These are phyloP conservation scores for Neuroscelio doddi DNA, from an alignment of 2,888 invertebrate genomes.

Conservation along the genomic window DNA sequence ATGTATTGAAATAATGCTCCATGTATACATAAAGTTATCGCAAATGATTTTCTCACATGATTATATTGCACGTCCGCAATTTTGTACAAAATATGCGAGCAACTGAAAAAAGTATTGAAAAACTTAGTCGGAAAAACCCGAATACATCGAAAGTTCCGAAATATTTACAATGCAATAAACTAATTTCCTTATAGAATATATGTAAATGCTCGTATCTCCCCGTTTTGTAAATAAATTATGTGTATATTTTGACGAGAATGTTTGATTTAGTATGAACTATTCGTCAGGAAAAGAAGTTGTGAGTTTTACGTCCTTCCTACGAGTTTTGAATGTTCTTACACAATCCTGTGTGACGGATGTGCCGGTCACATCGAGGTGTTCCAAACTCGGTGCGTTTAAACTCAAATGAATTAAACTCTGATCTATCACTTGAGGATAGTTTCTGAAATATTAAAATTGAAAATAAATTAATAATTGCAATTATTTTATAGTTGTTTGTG, in stretches of 20 bases:
- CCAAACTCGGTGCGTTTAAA: slow-evolving; percentile 76
- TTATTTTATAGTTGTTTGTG: no score
- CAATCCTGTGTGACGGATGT: slow-evolving; percentile 78
- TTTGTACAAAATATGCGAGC: no score
- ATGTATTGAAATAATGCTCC: no score
- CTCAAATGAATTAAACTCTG: slow-evolving; percentile 77
- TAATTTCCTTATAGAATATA: not conserved
- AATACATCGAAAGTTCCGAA: not conserved
- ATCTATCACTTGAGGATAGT: slow-evolving; percentile 79
- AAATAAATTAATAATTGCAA: no score
- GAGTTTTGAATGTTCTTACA: slow-evolving; percentile 76
- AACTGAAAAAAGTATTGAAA: no score
- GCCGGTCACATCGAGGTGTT: slow-evolving; percentile 78
- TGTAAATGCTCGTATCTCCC: slow-evolving; percentile 16
- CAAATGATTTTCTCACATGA: no score
- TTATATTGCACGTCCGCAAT: no score
- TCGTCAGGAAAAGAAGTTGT: slow-evolving; percentile 63
- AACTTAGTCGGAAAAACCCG: no score
- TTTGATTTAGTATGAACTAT: slow-evolving; percentile 33
- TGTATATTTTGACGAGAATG: slow-evolving; percentile 1
- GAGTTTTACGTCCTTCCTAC: slow-evolving; percentile 74
- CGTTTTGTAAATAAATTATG: not conserved
- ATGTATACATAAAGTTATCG: no score
- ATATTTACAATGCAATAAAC: not conserved
- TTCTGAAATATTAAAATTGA: slow-evolving; percentile 69